phyloP scores from a whole-genome alignment of 2,797 vertebrate genomes.

The Urosaurus nigricauda region DNA sequence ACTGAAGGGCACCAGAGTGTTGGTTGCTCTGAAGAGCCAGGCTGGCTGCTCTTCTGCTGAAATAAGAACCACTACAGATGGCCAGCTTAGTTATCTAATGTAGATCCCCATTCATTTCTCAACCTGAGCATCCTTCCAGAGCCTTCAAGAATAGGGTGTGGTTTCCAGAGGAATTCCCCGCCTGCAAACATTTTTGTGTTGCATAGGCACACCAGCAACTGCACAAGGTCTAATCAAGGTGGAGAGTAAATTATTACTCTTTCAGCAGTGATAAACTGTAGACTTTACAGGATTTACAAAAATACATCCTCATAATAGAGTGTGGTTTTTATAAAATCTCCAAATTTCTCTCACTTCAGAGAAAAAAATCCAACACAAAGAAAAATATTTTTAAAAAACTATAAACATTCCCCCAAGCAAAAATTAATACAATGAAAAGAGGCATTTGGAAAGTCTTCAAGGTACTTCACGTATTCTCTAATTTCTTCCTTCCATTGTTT shows the following conservation, averaged over 20 bases:
- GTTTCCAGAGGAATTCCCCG: no score
- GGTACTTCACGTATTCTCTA: conserved; percentile 15
- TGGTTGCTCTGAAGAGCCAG: no score
- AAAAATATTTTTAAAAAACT: no score
- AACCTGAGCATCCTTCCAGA: no score
- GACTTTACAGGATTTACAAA: not conserved
- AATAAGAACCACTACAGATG: no score
- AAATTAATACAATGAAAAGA: not conserved
- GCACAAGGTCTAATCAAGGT: not conserved
- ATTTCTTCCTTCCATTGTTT: conserved; percentile 37
- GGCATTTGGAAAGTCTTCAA: not conserved
- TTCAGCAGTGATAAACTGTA: conserved; percentile 18
- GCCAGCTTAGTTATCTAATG: no score
- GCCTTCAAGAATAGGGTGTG: no score
- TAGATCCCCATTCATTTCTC: no score
- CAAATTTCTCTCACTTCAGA: not conserved
- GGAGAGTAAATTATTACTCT: not conserved
- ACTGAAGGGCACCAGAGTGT: no score
- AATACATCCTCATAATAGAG: conserved; percentile 10
- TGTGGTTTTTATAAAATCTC: not conserved
- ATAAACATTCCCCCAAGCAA: not conserved
- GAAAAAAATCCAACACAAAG: not conserved
- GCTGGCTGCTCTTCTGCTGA: no score
- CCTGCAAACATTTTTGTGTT: no score
- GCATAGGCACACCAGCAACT: not conserved